A percentile compares a stretch with the other conserved stretches of the same genome.
Conservation (phyloP, 2,797 vertebrate species). For the Diceros bicornis region DNA sequence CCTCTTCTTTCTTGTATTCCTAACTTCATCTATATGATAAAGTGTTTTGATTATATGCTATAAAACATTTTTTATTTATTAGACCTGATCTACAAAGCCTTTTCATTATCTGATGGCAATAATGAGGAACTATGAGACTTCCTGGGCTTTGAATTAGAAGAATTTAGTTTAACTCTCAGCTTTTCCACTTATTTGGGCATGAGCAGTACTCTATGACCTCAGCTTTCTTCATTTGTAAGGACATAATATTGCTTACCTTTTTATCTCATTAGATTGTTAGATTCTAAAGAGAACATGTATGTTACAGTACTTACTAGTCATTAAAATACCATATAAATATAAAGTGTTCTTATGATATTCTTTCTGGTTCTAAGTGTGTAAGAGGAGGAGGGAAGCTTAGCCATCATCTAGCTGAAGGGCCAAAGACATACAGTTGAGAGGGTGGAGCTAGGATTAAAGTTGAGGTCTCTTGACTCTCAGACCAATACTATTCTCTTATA, state of each 20-base stretch:
- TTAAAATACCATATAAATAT: background rate
- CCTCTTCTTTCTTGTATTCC: conserved; percentile 14
- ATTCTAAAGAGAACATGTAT: background rate
- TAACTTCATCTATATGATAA: background rate
- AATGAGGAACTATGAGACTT: background rate
- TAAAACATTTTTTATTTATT: conserved; percentile 30
- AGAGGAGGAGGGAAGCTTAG: conserved; percentile 1
- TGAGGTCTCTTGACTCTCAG: background rate
- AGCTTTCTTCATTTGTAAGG: conserved; percentile 26
- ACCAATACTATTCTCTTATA: too few relatives aligned
- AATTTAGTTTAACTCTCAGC: conserved; percentile 9
- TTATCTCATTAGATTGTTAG: background rate
- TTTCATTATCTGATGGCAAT: background rate
- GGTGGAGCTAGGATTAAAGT: background rate
- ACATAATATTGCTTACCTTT: background rate
- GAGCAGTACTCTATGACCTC: background rate
- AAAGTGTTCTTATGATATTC: background rate
- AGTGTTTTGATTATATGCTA: conserved; percentile 45
- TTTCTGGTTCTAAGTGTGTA: background rate
- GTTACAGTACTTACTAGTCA: background rate
- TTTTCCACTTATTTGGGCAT: background rate
- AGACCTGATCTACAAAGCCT: conserved; percentile 26
- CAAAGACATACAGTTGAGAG: background rate
- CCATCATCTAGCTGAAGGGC: background rate
- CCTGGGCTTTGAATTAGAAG: background rate